Evolutionary conservation across 2,888 invertebrate genomes (phyloP).

Genomic region (Melanargia galathea): DNA sequence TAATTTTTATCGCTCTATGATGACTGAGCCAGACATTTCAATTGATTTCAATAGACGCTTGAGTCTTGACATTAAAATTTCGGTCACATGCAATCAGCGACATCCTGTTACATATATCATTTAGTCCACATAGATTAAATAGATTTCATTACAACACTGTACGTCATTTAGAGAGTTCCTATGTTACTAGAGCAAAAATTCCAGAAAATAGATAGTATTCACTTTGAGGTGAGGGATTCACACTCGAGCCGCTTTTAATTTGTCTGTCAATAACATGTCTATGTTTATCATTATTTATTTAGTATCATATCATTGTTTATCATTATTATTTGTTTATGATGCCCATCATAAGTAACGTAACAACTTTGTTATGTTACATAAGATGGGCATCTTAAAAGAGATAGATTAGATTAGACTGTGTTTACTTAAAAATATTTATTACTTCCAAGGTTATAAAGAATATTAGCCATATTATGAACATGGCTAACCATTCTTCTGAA

Average conservation of each 20-base stretch:
- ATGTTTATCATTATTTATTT: too few relatives aligned
- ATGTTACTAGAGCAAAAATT: background rate
- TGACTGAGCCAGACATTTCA: background rate
- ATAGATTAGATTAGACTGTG: too few relatives aligned
- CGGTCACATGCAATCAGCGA: slow-evolving; percentile 14
- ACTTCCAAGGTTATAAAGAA: too few relatives aligned
- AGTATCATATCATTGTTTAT: too few relatives aligned
- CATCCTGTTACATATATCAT: slow-evolving; percentile 29
- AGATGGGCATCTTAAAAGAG: too few relatives aligned
- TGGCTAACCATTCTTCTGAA: too few relatives aligned
- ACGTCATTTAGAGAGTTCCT: background rate
- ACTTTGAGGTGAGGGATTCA: background rate
- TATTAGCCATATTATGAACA: too few relatives aligned
- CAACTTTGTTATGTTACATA: too few relatives aligned
- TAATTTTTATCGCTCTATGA: background rate
- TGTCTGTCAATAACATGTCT: background rate
- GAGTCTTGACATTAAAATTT: slow-evolving; percentile 5
- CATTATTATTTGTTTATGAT: too few relatives aligned
- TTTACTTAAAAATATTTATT: too few relatives aligned
- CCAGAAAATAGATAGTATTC: background rate
- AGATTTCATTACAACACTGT: slow-evolving; percentile 27
- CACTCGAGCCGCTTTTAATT: background rate
- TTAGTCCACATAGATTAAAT: slow-evolving; percentile 23
- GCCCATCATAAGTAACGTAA: too few relatives aligned
- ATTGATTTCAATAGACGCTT: slow-evolving; percentile 3